Evolutionary conservation across 2,888 invertebrate species (phyloP).

Genomic region (Neoaliturus tenellus): DNA sequence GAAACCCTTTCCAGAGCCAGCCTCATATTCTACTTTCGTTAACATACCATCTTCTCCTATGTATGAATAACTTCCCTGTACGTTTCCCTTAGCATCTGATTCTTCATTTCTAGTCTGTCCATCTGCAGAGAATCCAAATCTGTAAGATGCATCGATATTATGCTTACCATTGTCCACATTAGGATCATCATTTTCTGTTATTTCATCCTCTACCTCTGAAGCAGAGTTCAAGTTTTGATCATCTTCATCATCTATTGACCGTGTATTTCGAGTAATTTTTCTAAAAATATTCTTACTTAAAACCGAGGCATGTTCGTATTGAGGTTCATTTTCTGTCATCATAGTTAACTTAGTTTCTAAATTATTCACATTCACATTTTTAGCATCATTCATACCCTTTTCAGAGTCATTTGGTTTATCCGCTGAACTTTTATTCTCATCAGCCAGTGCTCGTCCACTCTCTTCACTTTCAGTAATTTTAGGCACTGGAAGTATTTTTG

Average conservation of each 20-base stretch:
- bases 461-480: background rate
- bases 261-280: background rate
- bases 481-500: background rate
- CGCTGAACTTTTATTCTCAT: background rate
- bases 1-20: constrained; percentile 69
- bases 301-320: constrained; percentile 18
- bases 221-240: background rate
- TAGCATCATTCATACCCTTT: background rate
- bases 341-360: background rate
- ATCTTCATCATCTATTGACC: background rate
- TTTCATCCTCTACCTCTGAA: background rate
- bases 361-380: background rate
- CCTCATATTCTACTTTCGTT: constrained; percentile 65
- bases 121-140: constrained; percentile 49
- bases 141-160: constrained; percentile 46
- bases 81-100: constrained; percentile 63
- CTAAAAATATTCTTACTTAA: background rate
- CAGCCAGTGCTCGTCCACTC: background rate
- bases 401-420: background rate
- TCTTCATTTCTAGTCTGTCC: constrained; percentile 63
- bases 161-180: background rate
- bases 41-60: constrained; percentile 60
- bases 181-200: background rate
- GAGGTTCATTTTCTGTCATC: background rate
- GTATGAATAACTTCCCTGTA: constrained; percentile 64